phyloP scores from a whole-genome alignment of 2,797 vertebrate species.

The Liparis tanakae region DNA sequence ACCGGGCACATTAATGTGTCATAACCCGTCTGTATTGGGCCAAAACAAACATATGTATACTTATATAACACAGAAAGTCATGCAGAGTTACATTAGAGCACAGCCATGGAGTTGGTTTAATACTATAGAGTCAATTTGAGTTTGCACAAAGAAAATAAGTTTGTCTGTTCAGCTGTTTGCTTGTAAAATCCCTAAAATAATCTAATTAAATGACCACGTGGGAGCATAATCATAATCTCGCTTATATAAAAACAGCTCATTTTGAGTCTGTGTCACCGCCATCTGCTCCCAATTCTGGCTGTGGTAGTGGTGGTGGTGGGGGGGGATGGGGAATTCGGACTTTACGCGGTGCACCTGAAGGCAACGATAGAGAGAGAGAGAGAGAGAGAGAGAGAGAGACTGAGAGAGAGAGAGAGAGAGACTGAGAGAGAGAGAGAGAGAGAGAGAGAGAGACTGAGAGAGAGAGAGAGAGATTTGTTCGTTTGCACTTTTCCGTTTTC shows the following conservation, averaged over 20 bases:
- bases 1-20: too few species aligned
- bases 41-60: too few species aligned
- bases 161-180: too few species aligned
- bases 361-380: constrained; percentile 45
- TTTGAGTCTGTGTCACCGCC: constrained; percentile 23
- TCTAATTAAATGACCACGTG: background rate
- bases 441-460: background rate
- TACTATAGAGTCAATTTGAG: too few species aligned
- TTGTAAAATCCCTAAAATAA: too few species aligned
- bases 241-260: background rate
- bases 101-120: too few species aligned
- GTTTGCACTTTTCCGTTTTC: constrained; percentile 65
- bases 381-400: constrained; percentile 31
- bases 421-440: constrained; percentile 8
- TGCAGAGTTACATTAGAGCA: too few species aligned
- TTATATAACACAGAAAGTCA: background rate
- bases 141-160: too few species aligned
- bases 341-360: constrained; percentile 60
- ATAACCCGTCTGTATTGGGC: too few species aligned
- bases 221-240: background rate
- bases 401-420: background rate
- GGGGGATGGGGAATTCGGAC: background rate
- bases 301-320: too few species aligned
- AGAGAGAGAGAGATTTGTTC: constrained; percentile 39
- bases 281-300: constrained; percentile 28